phyloP scores from a whole-genome alignment of 35 echinoderm and acorn worm species.

The Eucidaris tribuloides region DNA sequence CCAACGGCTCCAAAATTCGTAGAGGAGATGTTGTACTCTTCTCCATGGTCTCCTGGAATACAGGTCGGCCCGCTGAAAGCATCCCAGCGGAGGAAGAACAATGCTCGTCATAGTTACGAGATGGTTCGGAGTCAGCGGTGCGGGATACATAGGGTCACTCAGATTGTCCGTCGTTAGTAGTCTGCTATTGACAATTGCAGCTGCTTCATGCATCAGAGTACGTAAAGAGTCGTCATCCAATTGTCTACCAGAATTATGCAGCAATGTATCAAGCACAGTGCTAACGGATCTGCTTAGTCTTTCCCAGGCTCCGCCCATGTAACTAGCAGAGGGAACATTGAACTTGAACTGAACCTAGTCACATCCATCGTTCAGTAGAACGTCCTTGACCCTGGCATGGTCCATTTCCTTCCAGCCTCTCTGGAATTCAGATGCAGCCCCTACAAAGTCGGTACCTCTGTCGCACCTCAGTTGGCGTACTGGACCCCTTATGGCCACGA shows the following conservation, averaged over 20 bases:
- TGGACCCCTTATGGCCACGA: conserved; percentile 45
- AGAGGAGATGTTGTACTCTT: conserved; percentile 26
- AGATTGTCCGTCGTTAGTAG: conserved; percentile 42
- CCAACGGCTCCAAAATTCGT: conserved; percentile 28
- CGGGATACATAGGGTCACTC: conserved; percentile 43
- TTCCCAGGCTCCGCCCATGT: conserved; percentile 66
- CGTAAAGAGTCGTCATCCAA: conserved; percentile 68
- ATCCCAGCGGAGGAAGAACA: conserved; percentile 37
- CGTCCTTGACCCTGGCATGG: conserved; percentile 23
- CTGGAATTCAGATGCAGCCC: conserved; percentile 43
- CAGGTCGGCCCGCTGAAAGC: background rate
- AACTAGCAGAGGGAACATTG: conserved; percentile 62
- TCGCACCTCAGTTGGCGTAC: conserved; percentile 35
- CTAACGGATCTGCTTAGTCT: conserved; percentile 44
- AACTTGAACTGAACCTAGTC: conserved; percentile 67
- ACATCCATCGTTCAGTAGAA: conserved; percentile 39
- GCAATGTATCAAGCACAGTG: conserved; percentile 35
- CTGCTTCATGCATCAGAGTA: conserved; percentile 64
- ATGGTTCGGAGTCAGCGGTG: conserved; percentile 64
- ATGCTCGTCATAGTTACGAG: conserved; percentile 54
- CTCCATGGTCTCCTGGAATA: conserved; percentile 35
- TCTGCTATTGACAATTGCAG: conserved; percentile 45
- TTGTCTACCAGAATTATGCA: conserved; percentile 34
- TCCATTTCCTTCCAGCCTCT: conserved; percentile 24
- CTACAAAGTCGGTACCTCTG: conserved; percentile 64